Evolutionary conservation across 2,113 vertebrate species (phyloP), one percentile per base, ranked within the genome.

Genomic region (Istiophorus platypterus): DNA sequence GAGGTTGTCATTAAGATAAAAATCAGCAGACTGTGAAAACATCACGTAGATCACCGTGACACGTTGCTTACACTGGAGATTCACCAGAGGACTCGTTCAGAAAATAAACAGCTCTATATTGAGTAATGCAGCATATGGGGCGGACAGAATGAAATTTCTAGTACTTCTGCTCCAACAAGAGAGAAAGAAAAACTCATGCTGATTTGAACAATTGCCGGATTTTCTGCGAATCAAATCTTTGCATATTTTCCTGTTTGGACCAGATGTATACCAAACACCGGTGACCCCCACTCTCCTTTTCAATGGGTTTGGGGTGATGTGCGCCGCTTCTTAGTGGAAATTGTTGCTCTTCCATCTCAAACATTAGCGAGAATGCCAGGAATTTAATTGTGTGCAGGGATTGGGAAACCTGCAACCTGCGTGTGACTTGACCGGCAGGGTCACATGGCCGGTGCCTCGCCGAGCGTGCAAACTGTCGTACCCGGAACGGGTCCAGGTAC

Each of bases 171-270:
- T 93, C 41, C 94, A 92, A 89, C 90, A 87, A 95, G 54, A 95
- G 91, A 94, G 94, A 94, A 94, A 93, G 95, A 95, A 92, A 96
- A 94, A 92, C 93, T 89, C 91, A 92, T 90, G 95, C 94, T 90
- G 93, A 90, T 90, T 86, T 71, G 89, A 96, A 98, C 97, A 98
- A 98, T 98, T 88, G 92, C 96, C 96, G 97, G 97, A 97, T 97
- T 94, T 92, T 96, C 88, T 92, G 93, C 95, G 95, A 97, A 97
- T 96, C 95, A 97, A 97, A 96, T 95, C 93, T 95, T 93, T 93
- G 94, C 95, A 96, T 96, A 96, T 97, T 97, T 98, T 97, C 97
- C 97, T 97, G 96, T 97, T 97, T 96, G 95, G 96, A 95, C 93
- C 92, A 92, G 93, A 94, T 96, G 95, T 95, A 93, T 95, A 95